Evolutionary conservation across 2,888 invertebrate species (phyloP).

Genomic region (Hirtodrosophila duncani): DNA sequence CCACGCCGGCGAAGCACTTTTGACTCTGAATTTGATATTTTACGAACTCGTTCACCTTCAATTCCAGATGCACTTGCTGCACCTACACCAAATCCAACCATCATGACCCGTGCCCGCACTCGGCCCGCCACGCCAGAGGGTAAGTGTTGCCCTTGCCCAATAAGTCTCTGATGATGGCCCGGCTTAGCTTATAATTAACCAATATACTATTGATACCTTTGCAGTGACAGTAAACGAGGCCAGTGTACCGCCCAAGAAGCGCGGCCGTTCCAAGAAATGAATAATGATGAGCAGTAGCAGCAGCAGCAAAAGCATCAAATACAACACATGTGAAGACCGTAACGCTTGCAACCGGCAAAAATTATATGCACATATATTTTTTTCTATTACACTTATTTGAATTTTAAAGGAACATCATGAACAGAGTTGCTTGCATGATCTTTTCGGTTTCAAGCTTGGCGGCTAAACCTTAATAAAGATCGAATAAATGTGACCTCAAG

Average conservation of each 20-base stretch:
- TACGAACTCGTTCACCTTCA: background rate
- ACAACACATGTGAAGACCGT: too few species aligned
- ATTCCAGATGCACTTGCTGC: too few species aligned
- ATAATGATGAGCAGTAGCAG: constrained; percentile 27
- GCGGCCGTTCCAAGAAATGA: constrained; percentile 31
- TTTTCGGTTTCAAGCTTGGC: too few species aligned
- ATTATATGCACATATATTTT: too few species aligned
- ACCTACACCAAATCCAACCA: background rate
- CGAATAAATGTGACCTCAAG: too few species aligned
- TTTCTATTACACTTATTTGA: too few species aligned
- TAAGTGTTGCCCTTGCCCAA: too few species aligned
- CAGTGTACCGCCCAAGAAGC: constrained; percentile 45
- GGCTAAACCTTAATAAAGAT: too few species aligned
- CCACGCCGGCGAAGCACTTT: background rate
- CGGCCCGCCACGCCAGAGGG: constrained; percentile 3
- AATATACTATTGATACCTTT: background rate
- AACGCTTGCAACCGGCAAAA: too few species aligned
- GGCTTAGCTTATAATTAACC: background rate
- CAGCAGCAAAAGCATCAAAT: constrained; percentile 39
- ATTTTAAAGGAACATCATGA: too few species aligned
- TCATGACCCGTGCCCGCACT: too few species aligned
- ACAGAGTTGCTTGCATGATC: too few species aligned
- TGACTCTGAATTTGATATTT: constrained; percentile 1
- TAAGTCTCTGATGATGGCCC: background rate
- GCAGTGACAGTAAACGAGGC: constrained; percentile 15